These are phyloP conservation scores for Ametastegia equiseti DNA, from an alignment of 2,888 invertebrate species.

Conservation along the genomic window DNA sequence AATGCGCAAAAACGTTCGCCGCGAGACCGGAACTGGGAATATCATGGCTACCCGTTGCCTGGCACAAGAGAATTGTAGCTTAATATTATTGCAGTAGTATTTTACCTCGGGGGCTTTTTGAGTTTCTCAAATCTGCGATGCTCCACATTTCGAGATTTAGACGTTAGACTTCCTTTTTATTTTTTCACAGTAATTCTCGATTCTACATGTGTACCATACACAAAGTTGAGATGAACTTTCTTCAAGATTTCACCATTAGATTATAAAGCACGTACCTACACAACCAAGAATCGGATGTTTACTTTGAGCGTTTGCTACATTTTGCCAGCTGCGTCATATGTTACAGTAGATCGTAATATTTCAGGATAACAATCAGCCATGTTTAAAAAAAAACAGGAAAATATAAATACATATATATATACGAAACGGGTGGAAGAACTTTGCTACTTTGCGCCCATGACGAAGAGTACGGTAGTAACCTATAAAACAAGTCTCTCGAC, in stretches of 20 bases:
- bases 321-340: neutral
- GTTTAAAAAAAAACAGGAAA: neutral
- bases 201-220: neutral
- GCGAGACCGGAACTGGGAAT: neutral
- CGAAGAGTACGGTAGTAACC: constrained; percentile 1
- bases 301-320: neutral
- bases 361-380: neutral
- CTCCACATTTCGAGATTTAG: neutral
- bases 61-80: neutral
- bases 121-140: neutral
- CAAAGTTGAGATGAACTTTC: too few species aligned
- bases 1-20: neutral
- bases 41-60: neutral
- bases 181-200: neutral
- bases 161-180: neutral
- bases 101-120: neutral
- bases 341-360: constrained; percentile 5
- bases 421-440: constrained; percentile 4
- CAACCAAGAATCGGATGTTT: neutral
- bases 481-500: constrained; percentile 23
- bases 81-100: neutral
- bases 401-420: neutral
- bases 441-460: neutral
- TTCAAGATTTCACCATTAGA: too few species aligned
- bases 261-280: neutral